phyloP scores from a whole-genome alignment of 2,113 vertebrate species.

The Rhabdornis inornatus region DNA sequence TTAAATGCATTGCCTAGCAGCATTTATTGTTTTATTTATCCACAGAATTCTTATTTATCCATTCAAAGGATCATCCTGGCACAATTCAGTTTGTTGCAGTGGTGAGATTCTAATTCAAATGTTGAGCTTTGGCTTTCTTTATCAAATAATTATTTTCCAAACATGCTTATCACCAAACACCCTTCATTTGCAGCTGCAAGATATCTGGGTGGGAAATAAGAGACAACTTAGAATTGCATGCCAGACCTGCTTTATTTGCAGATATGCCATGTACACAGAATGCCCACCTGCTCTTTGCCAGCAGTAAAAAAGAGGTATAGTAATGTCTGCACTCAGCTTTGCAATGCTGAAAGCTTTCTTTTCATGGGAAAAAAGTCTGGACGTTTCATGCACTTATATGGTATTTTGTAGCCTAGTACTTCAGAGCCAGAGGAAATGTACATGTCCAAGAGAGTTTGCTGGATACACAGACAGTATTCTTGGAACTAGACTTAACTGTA shows the following conservation, averaged over 20 bases:
- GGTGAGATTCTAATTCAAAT: not conserved
- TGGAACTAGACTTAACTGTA: conserved; percentile 33
- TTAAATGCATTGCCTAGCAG: not conserved
- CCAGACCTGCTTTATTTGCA: not conserved
- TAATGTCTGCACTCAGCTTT: not conserved
- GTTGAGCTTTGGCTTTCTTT: not conserved
- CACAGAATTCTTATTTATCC: not conserved
- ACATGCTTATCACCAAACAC: not conserved
- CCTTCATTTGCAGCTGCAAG: not conserved
- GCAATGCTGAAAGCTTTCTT: not conserved
- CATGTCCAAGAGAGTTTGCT: conserved; percentile 45
- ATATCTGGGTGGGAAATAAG: not conserved
- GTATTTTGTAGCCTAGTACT: conserved; percentile 29
- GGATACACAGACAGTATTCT: conserved; percentile 41
- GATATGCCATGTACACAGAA: not conserved
- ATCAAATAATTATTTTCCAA: not conserved
- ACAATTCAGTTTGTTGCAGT: not conserved
- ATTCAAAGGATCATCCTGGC: not conserved
- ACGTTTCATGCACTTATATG: conserved; percentile 54
- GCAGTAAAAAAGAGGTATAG: not conserved
- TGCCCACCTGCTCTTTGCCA: not conserved
- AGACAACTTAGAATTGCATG: not conserved
- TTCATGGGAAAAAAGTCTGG: not conserved
- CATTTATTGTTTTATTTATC: not conserved
- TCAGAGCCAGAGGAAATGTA: conserved; percentile 50